Evolutionary conservation across 2,113 vertebrate species (phyloP), one percentile per base, ranked within the genome.

Genomic region (Muscicapa adusta): DNA sequence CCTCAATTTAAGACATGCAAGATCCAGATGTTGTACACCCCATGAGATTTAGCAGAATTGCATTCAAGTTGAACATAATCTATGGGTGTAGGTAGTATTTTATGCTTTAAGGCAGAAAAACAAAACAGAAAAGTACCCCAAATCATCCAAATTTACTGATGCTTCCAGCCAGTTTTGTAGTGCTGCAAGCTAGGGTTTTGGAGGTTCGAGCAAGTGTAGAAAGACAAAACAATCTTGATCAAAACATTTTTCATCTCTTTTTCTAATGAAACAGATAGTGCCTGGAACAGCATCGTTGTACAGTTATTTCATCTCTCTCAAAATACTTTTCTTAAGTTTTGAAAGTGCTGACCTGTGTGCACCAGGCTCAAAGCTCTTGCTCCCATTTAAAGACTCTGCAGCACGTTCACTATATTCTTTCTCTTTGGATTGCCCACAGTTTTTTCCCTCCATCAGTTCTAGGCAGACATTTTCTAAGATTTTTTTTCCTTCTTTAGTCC

Each of bases 231-330:
- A 36, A 48, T 63, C 58, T 76, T 66, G 63, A 91, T 83, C 45
- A 80, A 88, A 91, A 91, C 15, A 63, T 73, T 96, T 94, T 89
- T 85, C 34, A 50, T 31, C 51, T 84, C 50, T 87, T 93, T 63
- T 56, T 67, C 50, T 82, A 88, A 76, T 20, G 31, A 91, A 91
- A 63, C 18, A 34, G 79, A 71, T 40, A 50, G 66, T 25, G 8
- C 60, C 34, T 73, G 57, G 60, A 65, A 66, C 17, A 13, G 25
- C 34, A 22, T 40, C 6, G 0, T 25, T 14, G 6, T 66, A 17
- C 67, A 53, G 29, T 73, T 88, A 18, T 83, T 91, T 94, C 47
- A 74, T 82, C 67, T 82, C 45, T 38, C 47, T 63, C 26, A 42
- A 75, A 91, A 85, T 76, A 67, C n/a, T 78, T 82, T 28, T 1